Evolutionary conservation across 1,140 invertebrate genomes (phyloP).

Genomic region (Neotoxoptera formosana): DNA sequence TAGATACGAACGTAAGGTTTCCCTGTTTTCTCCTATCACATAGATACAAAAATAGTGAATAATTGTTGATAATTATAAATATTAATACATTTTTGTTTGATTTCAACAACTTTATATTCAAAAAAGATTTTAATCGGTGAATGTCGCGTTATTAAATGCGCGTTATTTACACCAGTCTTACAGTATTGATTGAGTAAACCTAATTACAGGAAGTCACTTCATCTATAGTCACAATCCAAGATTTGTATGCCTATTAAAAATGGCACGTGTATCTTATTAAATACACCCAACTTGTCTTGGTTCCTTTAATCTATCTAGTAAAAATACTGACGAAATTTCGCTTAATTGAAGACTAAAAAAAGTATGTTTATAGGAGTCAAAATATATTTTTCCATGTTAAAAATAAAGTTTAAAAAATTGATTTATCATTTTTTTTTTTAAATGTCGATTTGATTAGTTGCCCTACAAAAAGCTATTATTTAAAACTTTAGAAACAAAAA

Average conservation of each 20-base stretch:
- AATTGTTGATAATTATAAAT: too few relatives aligned
- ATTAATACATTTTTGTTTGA: too few relatives aligned
- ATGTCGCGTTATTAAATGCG: too few relatives aligned
- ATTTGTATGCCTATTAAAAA: not conserved
- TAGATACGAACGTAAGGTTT: too few relatives aligned
- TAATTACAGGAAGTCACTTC: not conserved
- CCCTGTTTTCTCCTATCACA: too few relatives aligned
- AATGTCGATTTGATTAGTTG: not conserved
- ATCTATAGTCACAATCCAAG: not conserved
- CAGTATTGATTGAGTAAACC: too few relatives aligned
- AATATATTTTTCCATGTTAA: not conserved
- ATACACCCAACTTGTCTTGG: not conserved
- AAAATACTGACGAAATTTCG: not conserved
- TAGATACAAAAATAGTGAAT: too few relatives aligned
- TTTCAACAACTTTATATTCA: too few relatives aligned
- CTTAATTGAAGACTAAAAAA: too few relatives aligned
- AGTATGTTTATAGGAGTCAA: too few relatives aligned
- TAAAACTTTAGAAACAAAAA: not conserved
- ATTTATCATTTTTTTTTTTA: not conserved
- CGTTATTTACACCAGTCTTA: too few relatives aligned
- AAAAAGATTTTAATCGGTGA: too few relatives aligned
- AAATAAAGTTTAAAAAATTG: not conserved
- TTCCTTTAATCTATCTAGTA: not conserved
- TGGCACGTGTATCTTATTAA: not conserved
- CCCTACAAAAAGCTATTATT: not conserved